phyloP scores from a whole-genome alignment of 2,888 invertebrate genomes.

The Baccha elongata region DNA sequence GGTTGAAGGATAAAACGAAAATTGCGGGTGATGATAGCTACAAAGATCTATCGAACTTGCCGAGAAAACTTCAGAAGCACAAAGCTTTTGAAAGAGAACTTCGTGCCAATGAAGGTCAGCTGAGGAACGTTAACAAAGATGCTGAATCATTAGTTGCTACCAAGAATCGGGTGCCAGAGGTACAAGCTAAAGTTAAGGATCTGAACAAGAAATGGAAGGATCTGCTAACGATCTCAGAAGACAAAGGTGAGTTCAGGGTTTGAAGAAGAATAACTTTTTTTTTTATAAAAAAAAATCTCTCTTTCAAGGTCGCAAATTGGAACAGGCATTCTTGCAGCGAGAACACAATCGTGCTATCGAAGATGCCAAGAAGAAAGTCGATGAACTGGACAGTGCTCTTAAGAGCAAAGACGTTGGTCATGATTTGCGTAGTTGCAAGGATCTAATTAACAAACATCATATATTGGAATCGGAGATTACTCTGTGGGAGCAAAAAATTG shows the following conservation, averaged over 20 bases:
- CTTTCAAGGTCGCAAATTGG: slow-evolving; percentile 86
- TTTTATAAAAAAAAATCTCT: neutral
- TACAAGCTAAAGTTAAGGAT: slow-evolving; percentile 86
- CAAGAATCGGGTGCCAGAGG: slow-evolving; percentile 88
- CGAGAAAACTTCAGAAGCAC: slow-evolving; percentile 96
- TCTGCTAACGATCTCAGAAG: slow-evolving; percentile 86
- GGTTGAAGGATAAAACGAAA: slow-evolving; percentile 96
- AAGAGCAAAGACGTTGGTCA: slow-evolving; percentile 92
- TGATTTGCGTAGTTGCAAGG: slow-evolving; percentile 95
- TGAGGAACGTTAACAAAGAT: slow-evolving; percentile 92
- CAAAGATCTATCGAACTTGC: slow-evolving; percentile 93
- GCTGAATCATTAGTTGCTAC: slow-evolving; percentile 89
- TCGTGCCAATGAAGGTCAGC: slow-evolving; percentile 95
- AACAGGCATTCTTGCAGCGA: slow-evolving; percentile 95
- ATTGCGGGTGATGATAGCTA: slow-evolving; percentile 97
- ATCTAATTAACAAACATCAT: slow-evolving; percentile 94
- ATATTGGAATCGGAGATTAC: slow-evolving; percentile 92
- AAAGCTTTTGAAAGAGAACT: slow-evolving; percentile 98
- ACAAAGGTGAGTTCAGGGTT: slow-evolving; percentile 80
- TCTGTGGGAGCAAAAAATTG: slow-evolving; percentile 92
- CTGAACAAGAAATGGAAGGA: slow-evolving; percentile 91
- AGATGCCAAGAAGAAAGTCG: slow-evolving; percentile 93
- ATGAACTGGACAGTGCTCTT: slow-evolving; percentile 91
- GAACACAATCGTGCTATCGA: slow-evolving; percentile 91
- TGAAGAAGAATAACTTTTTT: neutral